Base-by-base conservation (phyloP, 2,797 vertebrate genomes). In the Microctenopoma steveboyesi region DNA sequence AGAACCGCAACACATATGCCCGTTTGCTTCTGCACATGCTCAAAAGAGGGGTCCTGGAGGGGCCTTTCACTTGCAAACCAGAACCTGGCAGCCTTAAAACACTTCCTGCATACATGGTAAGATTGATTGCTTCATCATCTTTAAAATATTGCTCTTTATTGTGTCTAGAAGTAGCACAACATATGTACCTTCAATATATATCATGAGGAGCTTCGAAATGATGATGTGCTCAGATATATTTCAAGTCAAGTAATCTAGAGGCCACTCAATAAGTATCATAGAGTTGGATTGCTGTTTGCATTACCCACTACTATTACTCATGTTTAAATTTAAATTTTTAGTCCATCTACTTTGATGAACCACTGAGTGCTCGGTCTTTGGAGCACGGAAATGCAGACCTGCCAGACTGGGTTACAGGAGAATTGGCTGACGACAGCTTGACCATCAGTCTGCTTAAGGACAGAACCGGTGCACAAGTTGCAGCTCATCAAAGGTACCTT, bases 331-430 rank as follows among this genome's bases (percentile, higher is more conserved):
- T 86, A 72, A 49, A 48, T 85, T 90, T 83, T 0, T 3, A 98
- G 97, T 95, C 95, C 7, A 95, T 96, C 89, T 98, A 96, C 89
- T 96, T 96, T 79, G 96, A 97, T 60, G 96, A 96, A 59, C 94
- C 95, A 11, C 88, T 93, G 86, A 79, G 85, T 42, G 64, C 85
- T 46, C 79, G 35, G 47, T 16, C 67, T 7, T 62, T 1, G 66
- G 89, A 69, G 50, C 73, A 80, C 25, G 88, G 72, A 56, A 64
- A 79, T 12, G 89, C 86, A 37, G 69, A 28, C 30, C 83, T 96
- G 39, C 95, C 95, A n/a, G 95, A 94, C 65, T 97, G 95, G 96
- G 92, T 96, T 27, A 70, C 87, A 46, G 93, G 92, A 62, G 95
- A 97, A 63, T 92, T 97, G 69, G 37, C 48, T 42, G 88, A 92